These are phyloP conservation scores for Lepisosteus osseus DNA, from an alignment of 2,113 vertebrate genomes.

Conservation along the genomic window DNA sequence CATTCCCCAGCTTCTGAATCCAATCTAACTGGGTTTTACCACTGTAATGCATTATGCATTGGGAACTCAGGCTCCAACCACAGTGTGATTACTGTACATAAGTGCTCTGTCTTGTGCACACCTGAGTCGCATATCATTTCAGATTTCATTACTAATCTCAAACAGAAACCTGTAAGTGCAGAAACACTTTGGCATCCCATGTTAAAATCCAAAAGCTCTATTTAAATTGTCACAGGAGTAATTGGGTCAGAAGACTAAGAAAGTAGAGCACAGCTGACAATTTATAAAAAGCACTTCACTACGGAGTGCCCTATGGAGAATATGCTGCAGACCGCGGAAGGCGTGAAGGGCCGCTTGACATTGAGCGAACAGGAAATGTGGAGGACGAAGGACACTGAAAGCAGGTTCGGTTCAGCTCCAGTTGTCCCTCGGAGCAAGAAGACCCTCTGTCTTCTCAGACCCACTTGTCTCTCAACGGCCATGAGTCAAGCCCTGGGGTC, in stretches of 20 bases:
- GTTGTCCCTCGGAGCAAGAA: no score
- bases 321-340: no score
- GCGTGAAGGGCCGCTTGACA: no score
- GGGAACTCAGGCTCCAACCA: no score
- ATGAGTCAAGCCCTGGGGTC: no score
- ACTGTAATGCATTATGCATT: no score
- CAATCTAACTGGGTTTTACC: no score
- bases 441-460: no score
- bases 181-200: conserved; percentile 21
- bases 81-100: neutral
- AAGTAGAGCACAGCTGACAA: conserved; percentile 51
- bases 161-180: neutral
- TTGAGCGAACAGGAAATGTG: no score
- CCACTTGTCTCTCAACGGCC: no score
- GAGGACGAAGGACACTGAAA: neutral
- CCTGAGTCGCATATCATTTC: neutral
- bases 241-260: conserved; percentile 59
- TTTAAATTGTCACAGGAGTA: conserved; percentile 40
- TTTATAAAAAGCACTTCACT: conserved; percentile 58
- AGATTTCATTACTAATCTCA: neutral
- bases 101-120: neutral
- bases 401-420: neutral
- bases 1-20: no score
- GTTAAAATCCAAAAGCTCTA: conserved; percentile 28
- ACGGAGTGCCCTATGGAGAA: conserved; percentile 32